These are phyloP conservation scores for Pristionchus exspectatus DNA, from an alignment of 2,888 invertebrate genomes.

Conservation along the genomic window DNA sequence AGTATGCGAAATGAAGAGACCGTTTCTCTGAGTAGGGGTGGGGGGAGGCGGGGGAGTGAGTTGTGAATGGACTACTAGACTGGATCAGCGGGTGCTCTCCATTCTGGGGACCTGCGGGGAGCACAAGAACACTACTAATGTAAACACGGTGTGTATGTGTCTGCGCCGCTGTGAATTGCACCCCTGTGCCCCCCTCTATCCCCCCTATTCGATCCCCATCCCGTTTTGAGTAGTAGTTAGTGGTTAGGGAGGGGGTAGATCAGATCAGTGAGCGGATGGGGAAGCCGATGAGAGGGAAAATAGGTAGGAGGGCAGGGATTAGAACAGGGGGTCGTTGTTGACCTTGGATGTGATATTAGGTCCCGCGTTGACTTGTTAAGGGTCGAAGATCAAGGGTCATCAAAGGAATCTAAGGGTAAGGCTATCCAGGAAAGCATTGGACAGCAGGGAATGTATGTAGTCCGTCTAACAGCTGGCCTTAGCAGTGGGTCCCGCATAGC, in stretches of 20 bases:
- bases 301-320: background rate
- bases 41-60: background rate
- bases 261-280: background rate
- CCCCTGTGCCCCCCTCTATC: too few species aligned
- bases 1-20: background rate
- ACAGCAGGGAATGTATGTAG: too few species aligned
- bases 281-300: background rate
- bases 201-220: background rate
- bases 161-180: background rate
- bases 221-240: constrained; percentile 34
- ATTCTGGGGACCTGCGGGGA: constrained; percentile 21
- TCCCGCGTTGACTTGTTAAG: too few species aligned
- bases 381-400: too few species aligned
- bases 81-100: background rate
- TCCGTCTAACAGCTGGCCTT: too few species aligned
- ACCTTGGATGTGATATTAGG: too few species aligned
- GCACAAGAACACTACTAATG: constrained; percentile 6
- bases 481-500: too few species aligned
- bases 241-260: background rate
- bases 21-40: background rate
- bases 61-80: background rate
- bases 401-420: too few species aligned
- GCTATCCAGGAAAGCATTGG: too few species aligned
- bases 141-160: constrained; percentile 4
- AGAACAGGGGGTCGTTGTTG: background rate